Percentiles rank a stretch among this genome's conserved stretches.
Evolutionary conservation across 2,888 invertebrate species (phyloP).

Genomic region (Xiphydria camelus): DNA sequence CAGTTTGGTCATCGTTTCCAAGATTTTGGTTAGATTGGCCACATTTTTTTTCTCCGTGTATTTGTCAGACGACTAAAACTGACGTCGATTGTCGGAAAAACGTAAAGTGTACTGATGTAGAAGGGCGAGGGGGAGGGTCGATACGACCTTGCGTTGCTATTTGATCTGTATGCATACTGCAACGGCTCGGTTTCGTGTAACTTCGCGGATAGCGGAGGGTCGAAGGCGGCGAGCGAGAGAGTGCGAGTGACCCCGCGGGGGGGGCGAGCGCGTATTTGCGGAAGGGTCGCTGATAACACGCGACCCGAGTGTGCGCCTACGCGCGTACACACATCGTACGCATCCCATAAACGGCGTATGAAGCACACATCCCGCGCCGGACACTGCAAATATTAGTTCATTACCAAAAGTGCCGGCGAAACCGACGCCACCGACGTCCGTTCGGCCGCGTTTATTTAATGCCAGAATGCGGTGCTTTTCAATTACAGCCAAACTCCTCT

Average conservation of each 20-base stretch:
- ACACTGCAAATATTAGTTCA: slow-evolving; percentile 58
- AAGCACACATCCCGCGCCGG: slow-evolving; percentile 27
- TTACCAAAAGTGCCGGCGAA: slow-evolving; percentile 55
- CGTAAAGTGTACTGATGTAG: slow-evolving; percentile 21
- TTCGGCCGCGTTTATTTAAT: slow-evolving; percentile 42
- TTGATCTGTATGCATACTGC: slow-evolving; percentile 31
- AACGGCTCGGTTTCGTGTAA: slow-evolving; percentile 14
- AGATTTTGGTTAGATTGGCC: too few relatives aligned
- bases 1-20: too few relatives aligned
- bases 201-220: slow-evolving; percentile 12
- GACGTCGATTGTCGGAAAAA: slow-evolving; percentile 4
- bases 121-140: too few relatives aligned
- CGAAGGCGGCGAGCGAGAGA: slow-evolving; percentile 32
- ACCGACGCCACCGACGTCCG: slow-evolving; percentile 6
- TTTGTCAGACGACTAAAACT: too few relatives aligned
- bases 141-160: slow-evolving; percentile 13
- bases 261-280: slow-evolving; percentile 47
- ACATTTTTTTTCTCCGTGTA: too few relatives aligned
- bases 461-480: slow-evolving; percentile 6
- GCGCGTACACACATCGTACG: slow-evolving; percentile 13
- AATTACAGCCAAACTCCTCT: too few relatives aligned
- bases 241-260: slow-evolving; percentile 34
- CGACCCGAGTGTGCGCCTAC: slow-evolving; percentile 20
- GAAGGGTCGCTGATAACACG: slow-evolving; percentile 50
- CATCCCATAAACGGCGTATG: slow-evolving; percentile 1